Conservation (phyloP, 1,140 invertebrate species). For the Drusus annulatus region DNA sequence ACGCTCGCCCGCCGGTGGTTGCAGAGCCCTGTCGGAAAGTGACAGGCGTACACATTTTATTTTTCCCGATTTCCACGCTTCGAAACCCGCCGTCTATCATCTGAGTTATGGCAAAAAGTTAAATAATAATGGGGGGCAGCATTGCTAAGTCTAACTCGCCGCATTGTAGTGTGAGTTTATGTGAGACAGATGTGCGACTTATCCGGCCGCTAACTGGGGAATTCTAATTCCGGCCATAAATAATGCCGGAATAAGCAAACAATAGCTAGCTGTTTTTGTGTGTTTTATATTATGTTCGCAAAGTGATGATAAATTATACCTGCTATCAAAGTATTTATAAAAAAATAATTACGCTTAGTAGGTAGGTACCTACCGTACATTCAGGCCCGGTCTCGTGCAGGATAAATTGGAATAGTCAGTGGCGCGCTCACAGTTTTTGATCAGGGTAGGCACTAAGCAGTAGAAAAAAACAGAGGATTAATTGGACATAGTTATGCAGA, state of each 20-base stretch:
- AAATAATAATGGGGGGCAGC: slow-evolving; percentile 57
- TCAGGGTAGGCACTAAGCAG: too few species aligned
- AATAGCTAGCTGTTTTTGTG: slow-evolving; percentile 10
- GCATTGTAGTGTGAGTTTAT: slow-evolving; percentile 17
- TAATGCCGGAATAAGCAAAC: slow-evolving; percentile 34
- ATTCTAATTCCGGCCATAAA: slow-evolving; percentile 31
- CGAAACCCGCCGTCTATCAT: slow-evolving; percentile 58
- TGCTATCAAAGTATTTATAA: background rate
- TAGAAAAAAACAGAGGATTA: too few species aligned
- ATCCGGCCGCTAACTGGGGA: slow-evolving; percentile 41
- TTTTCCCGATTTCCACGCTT: slow-evolving; percentile 58
- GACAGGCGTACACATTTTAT: slow-evolving; percentile 49
- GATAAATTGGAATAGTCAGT: too few species aligned
- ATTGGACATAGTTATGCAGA: too few species aligned
- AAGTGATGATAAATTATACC: slow-evolving; percentile 19
- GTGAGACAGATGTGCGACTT: slow-evolving; percentile 53
- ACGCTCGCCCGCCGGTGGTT: background rate
- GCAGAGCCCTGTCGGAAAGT: slow-evolving; percentile 18
- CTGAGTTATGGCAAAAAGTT: slow-evolving; percentile 59
- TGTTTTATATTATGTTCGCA: background rate
- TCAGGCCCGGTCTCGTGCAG: too few species aligned
- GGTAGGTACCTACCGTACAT: too few species aligned
- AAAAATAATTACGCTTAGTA: too few species aligned
- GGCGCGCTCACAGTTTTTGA: too few species aligned
- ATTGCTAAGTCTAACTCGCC: too few species aligned